Evolutionary conservation across 2,888 invertebrate species (phyloP).

Genomic region (Euproctis similis): DNA sequence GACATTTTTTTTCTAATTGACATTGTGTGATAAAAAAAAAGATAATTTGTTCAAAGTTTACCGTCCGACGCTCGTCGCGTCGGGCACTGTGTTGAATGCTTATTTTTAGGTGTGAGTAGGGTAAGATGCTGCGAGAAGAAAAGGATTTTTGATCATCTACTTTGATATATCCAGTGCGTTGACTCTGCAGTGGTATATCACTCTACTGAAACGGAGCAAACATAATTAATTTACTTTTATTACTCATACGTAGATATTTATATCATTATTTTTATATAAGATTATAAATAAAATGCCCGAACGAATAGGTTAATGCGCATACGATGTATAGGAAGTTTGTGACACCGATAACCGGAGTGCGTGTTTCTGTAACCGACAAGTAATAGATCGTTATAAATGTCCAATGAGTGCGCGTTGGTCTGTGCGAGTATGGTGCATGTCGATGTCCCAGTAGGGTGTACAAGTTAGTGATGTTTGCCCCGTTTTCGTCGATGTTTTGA

Average conservation of each 20-base stretch:
- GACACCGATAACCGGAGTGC: slow-evolving; percentile 5
- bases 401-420: slow-evolving; percentile 1
- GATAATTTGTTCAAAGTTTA: slow-evolving; percentile 74
- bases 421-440: slow-evolving; percentile 20
- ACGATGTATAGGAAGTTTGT: background rate
- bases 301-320: slow-evolving; percentile 10
- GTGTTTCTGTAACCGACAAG: slow-evolving; percentile 2
- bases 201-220: slow-evolving; percentile 73
- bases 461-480: slow-evolving; percentile 68
- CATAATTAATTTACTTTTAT: slow-evolving; percentile 33
- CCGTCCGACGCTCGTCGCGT: slow-evolving; percentile 39
- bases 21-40: slow-evolving; percentile 40
- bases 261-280: slow-evolving; percentile 26
- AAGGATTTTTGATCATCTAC: slow-evolving; percentile 83
- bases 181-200: slow-evolving; percentile 56
- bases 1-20: slow-evolving; percentile 19
- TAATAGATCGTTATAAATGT: no score
- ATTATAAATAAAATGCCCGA: slow-evolving; percentile 1
- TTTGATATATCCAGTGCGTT: slow-evolving; percentile 54
- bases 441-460: no score
- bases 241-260: slow-evolving; percentile 10
- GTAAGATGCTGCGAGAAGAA: slow-evolving; percentile 62
- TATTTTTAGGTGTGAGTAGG: slow-evolving; percentile 73
- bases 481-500: slow-evolving; percentile 69
- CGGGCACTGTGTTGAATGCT: slow-evolving; percentile 63